phyloP scores from a whole-genome alignment of 2,888 invertebrate genomes.

The Campaea margaritaria region DNA sequence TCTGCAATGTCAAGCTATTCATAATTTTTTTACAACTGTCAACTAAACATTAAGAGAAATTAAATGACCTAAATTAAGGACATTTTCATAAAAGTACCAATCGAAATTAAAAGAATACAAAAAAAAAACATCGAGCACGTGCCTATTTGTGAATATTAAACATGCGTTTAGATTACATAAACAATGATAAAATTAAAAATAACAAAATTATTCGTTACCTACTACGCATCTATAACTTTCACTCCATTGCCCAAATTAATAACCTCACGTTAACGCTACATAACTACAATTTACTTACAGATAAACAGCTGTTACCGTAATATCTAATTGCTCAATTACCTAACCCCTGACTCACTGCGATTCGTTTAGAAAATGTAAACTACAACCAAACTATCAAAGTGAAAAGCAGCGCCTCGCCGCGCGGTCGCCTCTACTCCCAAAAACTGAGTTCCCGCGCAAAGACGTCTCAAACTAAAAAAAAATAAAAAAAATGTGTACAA shows the following conservation, averaged over 20 bases:
- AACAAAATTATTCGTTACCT: too few relatives aligned
- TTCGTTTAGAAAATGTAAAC: slow-evolving; percentile 49
- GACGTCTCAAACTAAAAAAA: slow-evolving; percentile 60
- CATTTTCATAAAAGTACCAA: too few relatives aligned
- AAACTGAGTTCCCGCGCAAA: slow-evolving; percentile 63
- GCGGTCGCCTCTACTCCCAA: slow-evolving; percentile 72
- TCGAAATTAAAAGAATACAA: too few relatives aligned
- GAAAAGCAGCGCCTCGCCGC: slow-evolving; percentile 67
- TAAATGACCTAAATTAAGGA: too few relatives aligned
- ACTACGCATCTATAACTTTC: slow-evolving; percentile 29
- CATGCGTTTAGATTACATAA: too few relatives aligned
- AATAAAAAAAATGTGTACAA: slow-evolving; percentile 45
- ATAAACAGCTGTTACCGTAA: slow-evolving; percentile 38
- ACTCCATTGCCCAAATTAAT: slow-evolving; percentile 26
- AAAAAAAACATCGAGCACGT: too few relatives aligned
- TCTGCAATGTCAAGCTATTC: slow-evolving; percentile 8
- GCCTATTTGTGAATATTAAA: too few relatives aligned
- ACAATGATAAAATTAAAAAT: too few relatives aligned
- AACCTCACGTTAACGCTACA: slow-evolving; percentile 23
- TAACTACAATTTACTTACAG: slow-evolving; percentile 40
- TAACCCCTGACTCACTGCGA: slow-evolving; percentile 39
- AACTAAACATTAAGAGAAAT: too few relatives aligned
- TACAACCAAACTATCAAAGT: slow-evolving; percentile 67
- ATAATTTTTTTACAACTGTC: too few relatives aligned
- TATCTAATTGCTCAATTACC: slow-evolving; percentile 40